Evolutionary conservation across 2,113 vertebrate species (phyloP).

Genomic region (Dascyllus trimaculatus): DNA sequence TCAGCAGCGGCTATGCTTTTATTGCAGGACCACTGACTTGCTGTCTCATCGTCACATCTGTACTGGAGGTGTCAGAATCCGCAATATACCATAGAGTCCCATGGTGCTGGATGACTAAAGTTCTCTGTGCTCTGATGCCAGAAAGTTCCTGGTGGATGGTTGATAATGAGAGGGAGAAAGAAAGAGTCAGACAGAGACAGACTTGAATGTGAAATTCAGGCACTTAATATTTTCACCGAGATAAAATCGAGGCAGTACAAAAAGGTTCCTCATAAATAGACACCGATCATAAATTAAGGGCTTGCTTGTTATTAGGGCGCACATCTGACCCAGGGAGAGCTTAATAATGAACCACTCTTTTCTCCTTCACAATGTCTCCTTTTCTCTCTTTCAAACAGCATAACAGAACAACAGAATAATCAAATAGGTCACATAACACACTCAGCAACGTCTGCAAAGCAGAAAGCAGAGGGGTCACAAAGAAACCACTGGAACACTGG

Average conservation of each 20-base stretch:
- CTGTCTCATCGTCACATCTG: slow-evolving; percentile 32
- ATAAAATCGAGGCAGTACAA: slow-evolving; percentile 25
- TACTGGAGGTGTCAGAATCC: slow-evolving; percentile 31
- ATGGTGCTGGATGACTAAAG: neutral
- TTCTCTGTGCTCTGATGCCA: slow-evolving; percentile 22
- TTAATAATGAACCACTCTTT: neutral
- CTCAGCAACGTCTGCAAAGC: slow-evolving; percentile 1
- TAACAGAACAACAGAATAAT: slow-evolving; percentile 19
- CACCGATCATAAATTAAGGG: slow-evolving; percentile 11
- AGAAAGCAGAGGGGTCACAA: slow-evolving; percentile 14
- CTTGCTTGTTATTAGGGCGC: slow-evolving; percentile 6
- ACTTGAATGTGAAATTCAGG: neutral
- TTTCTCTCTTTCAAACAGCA: slow-evolving; percentile 1
- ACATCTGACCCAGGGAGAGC: slow-evolving; percentile 18
- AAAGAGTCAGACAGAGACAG: neutral
- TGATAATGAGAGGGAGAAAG: slow-evolving; percentile 39
- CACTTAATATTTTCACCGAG: slow-evolving; percentile 19
- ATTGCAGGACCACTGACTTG: slow-evolving; percentile 18
- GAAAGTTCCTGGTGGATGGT: slow-evolving; percentile 7
- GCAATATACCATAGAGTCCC: neutral
- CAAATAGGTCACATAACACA: slow-evolving; percentile 11
- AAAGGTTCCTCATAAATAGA: slow-evolving; percentile 22
- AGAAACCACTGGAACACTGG: neutral
- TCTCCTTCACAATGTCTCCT: neutral
- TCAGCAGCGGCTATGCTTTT: slow-evolving; percentile 2